Conservation (phyloP, 2,888 invertebrate species). For the Escarpia spicata region DNA sequence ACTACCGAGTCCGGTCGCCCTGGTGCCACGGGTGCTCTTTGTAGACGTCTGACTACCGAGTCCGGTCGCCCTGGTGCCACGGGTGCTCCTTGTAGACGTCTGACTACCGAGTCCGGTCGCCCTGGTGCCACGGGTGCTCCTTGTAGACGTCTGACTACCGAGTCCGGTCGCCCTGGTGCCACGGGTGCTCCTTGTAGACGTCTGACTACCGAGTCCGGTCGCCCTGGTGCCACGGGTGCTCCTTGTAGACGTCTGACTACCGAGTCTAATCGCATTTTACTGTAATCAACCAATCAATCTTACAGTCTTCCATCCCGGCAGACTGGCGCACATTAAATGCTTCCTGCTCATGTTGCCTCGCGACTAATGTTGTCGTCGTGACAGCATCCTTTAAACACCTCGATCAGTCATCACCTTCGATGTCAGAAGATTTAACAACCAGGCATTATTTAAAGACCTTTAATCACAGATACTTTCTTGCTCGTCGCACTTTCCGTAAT, state of each 20-base stretch:
- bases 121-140: too few species aligned
- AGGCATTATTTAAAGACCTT: not conserved
- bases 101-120: not conserved
- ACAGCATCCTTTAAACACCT: not conserved
- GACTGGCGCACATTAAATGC: not conserved
- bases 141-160: not conserved
- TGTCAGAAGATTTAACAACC: not conserved
- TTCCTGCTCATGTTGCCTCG: not conserved
- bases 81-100: not conserved
- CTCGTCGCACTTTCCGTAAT: not conserved
- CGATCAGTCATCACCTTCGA: not conserved
- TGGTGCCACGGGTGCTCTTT: too few species aligned
- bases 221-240: not conserved
- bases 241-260: not conserved
- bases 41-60: not conserved
- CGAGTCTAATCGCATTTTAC: not conserved
- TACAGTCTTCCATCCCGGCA: not conserved
- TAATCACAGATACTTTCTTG: not conserved
- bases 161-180: too few species aligned
- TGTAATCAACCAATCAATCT: slow-evolving; percentile 4
- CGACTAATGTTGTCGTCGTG: not conserved
- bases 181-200: not conserved
- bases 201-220: not conserved
- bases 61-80: too few species aligned
- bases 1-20: not conserved